Base-by-base conservation (phyloP, 2,888 invertebrate genomes). In the Morpho deidamia region DNA sequence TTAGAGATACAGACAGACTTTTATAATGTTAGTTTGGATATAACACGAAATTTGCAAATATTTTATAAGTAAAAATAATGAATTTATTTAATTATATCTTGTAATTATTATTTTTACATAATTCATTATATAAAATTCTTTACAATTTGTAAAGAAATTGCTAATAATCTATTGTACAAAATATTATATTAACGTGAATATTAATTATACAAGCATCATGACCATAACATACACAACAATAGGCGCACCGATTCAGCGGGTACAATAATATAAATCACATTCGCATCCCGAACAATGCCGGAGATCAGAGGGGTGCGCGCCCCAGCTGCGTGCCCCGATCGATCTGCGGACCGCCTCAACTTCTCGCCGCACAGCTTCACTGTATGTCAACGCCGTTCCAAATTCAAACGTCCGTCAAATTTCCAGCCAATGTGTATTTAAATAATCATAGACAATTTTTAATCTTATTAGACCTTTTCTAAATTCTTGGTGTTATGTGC, bases 281-380 rank as follows among this genome's bases (percentile, higher is more conserved):
- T 78, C 80, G 74, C 79, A 76, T 81, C 82, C 72, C 74, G 82
- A 81, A 83, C 86, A 84, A 86, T 82, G 79, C 68, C 65, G 69
- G 83, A 83, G 85, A 84, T 81, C 75, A 78, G 85, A 85, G 86
- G 88, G 88, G 88, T 86, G 88, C 85, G 86, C 87, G 73, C 88
- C 88, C 88, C 85, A 87, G 83, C 86, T 87, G 88, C 88, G 88
- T 85, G 65, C 66, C 64, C 67, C 84, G 79, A 88, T 88, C 88
- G 88, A 88, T 87, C 78, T 72, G 81, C 83, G 83, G 83, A 81
- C 84, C 87, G 83, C 70, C 57, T 49, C 66, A 66, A 69, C 69
- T 69, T 70, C 76, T 69, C 73, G 68, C 69, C 70, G 70, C 70
- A 67, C 67, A 72, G 69, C 74, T 72, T 74, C 78, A 84, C 78